These are phyloP conservation scores for Electrophaes corylata DNA, from an alignment of 2,888 invertebrate species.

Conservation along the genomic window DNA sequence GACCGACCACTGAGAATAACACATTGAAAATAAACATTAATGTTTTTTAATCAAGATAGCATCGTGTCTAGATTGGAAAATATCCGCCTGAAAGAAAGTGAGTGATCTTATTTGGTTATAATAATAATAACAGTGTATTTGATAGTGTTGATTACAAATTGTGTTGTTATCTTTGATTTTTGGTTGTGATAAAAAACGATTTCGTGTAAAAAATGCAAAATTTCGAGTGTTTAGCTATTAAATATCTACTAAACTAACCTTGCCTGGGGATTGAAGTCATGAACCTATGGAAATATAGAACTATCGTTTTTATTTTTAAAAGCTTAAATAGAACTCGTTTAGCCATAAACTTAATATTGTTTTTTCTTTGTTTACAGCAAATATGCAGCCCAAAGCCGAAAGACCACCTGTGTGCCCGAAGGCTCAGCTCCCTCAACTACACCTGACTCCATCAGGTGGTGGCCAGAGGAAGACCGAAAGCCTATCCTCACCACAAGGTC, in stretches of 20 bases:
- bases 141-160: background rate
- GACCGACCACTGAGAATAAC: slow-evolving; percentile 48
- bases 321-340: no score
- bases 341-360: no score
- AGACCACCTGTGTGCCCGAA: slow-evolving; percentile 69
- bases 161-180: background rate
- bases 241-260: background rate
- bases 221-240: background rate
- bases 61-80: slow-evolving; percentile 68
- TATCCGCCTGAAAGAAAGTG: slow-evolving; percentile 66
- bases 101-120: slow-evolving; percentile 45
- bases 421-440: slow-evolving; percentile 63
- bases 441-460: slow-evolving; percentile 67
- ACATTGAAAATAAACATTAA: slow-evolving; percentile 51
- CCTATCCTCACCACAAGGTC: slow-evolving; percentile 50
- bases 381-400: slow-evolving; percentile 75
- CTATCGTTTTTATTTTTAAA: no score
- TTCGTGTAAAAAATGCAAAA: background rate
- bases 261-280: no score
- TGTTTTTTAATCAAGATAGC: slow-evolving; percentile 71
- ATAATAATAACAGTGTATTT: background rate
- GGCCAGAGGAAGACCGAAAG: slow-evolving; percentile 60
- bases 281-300: no score
- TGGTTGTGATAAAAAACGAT: background rate
- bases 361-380: slow-evolving; percentile 53